A percentile compares a stretch with the other conserved stretches of the same genome.
Conservation (phyloP, 2,113 vertebrate genomes). For the Alectura lathami region DNA sequence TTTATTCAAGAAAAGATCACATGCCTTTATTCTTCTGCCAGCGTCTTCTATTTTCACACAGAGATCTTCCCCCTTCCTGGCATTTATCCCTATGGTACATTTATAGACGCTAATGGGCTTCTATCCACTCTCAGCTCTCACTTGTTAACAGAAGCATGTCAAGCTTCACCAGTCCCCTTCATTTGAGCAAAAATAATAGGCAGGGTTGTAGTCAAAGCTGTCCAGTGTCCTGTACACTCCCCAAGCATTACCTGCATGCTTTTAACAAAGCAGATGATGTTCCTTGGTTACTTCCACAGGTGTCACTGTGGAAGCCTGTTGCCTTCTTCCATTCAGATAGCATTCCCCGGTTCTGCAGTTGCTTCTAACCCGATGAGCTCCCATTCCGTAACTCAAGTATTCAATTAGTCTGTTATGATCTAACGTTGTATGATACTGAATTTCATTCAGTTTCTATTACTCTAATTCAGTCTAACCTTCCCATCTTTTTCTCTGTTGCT, state of each 20-base stretch:
- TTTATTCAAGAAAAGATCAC: constrained; percentile 14
- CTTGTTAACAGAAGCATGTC: constrained; percentile 7
- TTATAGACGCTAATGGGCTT: constrained; percentile 40
- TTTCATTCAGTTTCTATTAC: neutral
- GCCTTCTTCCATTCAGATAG: neutral
- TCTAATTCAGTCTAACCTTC: neutral
- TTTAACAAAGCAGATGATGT: neutral
- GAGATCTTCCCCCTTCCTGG: constrained; percentile 20
- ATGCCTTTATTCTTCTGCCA: constrained; percentile 36
- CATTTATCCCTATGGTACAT: constrained; percentile 31
- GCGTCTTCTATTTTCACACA: constrained; percentile 38
- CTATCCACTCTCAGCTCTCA: neutral
- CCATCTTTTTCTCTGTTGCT: neutral
- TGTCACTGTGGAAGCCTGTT: neutral
- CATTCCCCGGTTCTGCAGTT: neutral
- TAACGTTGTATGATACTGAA: neutral
- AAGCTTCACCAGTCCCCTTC: neutral
- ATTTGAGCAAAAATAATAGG: neutral
- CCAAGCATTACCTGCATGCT: neutral
- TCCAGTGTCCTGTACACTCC: neutral
- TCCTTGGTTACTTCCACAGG: neutral
- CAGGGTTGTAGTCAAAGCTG: neutral
- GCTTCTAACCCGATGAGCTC: neutral
- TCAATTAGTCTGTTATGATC: neutral
- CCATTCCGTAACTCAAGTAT: neutral